Conservation (phyloP, 2,797 vertebrate genomes). For the Mycteria americana region DNA sequence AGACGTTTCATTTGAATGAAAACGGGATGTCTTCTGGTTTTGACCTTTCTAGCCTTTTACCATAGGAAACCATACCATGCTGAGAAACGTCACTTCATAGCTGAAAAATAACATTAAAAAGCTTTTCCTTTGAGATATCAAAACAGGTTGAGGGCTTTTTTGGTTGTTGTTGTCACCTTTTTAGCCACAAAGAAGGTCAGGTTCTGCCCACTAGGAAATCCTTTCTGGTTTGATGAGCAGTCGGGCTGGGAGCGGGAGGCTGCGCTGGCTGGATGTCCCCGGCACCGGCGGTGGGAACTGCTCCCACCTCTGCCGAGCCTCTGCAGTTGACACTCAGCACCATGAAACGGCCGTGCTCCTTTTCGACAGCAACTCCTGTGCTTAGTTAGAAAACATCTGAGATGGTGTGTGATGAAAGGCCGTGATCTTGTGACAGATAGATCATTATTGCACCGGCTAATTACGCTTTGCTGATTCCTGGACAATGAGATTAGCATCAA, state of each 20-base stretch:
- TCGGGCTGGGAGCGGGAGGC: background rate
- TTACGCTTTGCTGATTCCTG: slow-evolving; percentile 31
- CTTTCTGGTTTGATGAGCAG: background rate
- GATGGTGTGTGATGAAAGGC: background rate
- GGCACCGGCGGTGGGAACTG: background rate
- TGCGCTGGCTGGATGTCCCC: background rate
- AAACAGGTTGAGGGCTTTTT: background rate
- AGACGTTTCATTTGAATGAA: background rate
- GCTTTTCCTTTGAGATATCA: background rate
- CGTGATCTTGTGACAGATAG: background rate
- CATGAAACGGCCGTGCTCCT: background rate
- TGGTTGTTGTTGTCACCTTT: background rate
- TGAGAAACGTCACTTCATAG: background rate
- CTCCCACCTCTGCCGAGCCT: fast-evolving
- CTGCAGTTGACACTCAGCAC: background rate
- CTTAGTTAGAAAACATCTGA: background rate
- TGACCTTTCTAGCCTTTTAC: background rate
- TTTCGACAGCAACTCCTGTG: fast-evolving
- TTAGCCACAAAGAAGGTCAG: background rate
- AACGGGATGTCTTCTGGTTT: background rate
- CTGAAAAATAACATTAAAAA: background rate
- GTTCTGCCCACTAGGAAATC: background rate
- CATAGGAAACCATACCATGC: background rate
- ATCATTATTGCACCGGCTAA: background rate
- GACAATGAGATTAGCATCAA: background rate